A percentile compares a stretch with the other conserved stretches of the same genome.
Evolutionary conservation across 2,113 vertebrate genomes (phyloP).

Genomic region (Lampris megalopsis): DNA sequence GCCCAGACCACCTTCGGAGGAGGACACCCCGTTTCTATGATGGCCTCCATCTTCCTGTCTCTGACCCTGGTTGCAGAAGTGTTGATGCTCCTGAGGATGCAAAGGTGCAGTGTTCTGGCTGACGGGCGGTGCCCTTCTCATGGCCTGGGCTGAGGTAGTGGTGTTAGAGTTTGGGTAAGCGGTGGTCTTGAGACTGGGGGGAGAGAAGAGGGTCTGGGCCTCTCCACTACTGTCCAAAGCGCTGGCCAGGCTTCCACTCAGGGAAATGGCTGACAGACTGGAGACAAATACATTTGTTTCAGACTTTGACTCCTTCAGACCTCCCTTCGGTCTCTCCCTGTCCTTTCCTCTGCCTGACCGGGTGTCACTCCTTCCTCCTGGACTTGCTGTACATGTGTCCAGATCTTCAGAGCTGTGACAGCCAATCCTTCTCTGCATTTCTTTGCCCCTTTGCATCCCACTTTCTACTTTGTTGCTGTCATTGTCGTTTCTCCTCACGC

Average conservation of each 20-base stretch:
- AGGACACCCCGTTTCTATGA: constrained; percentile 58
- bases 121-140: constrained; percentile 57
- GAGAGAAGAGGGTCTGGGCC: constrained; percentile 36
- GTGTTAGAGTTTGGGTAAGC: constrained; percentile 49
- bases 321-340: constrained; percentile 53
- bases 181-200: constrained; percentile 55
- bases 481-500: constrained; percentile 71
- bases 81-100: constrained; percentile 54
- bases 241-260: constrained; percentile 79
- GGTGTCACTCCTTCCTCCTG: constrained; percentile 50
- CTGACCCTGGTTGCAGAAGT: constrained; percentile 54
- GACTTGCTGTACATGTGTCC: constrained; percentile 64
- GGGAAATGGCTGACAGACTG: constrained; percentile 71
- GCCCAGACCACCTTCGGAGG: constrained; percentile 58
- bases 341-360: constrained; percentile 53
- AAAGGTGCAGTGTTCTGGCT: constrained; percentile 69
- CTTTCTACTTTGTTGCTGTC: constrained; percentile 69
- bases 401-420: constrained; percentile 76
- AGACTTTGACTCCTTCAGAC: constrained; percentile 78
- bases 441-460: constrained; percentile 41
- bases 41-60: constrained; percentile 55
- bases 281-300: constrained; percentile 82
- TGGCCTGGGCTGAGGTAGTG: constrained; percentile 73
- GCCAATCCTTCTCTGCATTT: constrained; percentile 50
- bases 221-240: constrained; percentile 70